Evolutionary conservation across 2,888 invertebrate species (phyloP).

Genomic region (Daptonema setosum): DNA sequence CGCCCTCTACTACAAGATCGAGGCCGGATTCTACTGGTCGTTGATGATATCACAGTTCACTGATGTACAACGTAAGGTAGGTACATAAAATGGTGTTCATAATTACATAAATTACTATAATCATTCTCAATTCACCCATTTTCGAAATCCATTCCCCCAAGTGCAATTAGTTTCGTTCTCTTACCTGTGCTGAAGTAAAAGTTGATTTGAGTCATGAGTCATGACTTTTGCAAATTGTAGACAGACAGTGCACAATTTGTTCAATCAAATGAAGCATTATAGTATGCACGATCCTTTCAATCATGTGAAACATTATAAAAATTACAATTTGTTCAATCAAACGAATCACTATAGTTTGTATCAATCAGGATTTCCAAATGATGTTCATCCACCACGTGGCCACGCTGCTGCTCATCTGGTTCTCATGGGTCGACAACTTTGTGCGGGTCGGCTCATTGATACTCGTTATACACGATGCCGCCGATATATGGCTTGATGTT

Average conservation of each 20-base stretch:
- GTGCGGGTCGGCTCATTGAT: slow-evolving; percentile 66
- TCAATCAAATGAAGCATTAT: background rate
- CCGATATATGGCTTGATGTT: slow-evolving; percentile 28
- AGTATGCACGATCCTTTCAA: too few species aligned
- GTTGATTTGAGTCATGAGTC: too few species aligned
- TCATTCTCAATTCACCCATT: too few species aligned
- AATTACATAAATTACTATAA: too few species aligned
- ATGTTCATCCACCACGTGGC: slow-evolving; percentile 92
- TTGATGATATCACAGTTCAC: slow-evolving; percentile 70
- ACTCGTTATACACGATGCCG: slow-evolving; percentile 29
- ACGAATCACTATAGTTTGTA: background rate
- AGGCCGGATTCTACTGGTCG: slow-evolving; percentile 78
- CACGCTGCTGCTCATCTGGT: slow-evolving; percentile 63
- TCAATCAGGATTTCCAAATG: slow-evolving; percentile 55
- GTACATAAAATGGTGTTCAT: too few species aligned
- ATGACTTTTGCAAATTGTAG: too few species aligned
- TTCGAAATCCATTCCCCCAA: too few species aligned
- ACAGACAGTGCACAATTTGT: too few species aligned
- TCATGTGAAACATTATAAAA: background rate
- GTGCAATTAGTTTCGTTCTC: too few species aligned
- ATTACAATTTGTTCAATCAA: background rate
- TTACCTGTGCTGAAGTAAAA: too few species aligned
- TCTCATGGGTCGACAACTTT: slow-evolving; percentile 80
- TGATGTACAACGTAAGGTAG: slow-evolving; percentile 51
- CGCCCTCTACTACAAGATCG: slow-evolving; percentile 52